Evolutionary conservation across 2,113 vertebrate genomes (phyloP), one percentile per base, ranked within the genome.

Genomic region (Ammodytes marinus): DNA sequence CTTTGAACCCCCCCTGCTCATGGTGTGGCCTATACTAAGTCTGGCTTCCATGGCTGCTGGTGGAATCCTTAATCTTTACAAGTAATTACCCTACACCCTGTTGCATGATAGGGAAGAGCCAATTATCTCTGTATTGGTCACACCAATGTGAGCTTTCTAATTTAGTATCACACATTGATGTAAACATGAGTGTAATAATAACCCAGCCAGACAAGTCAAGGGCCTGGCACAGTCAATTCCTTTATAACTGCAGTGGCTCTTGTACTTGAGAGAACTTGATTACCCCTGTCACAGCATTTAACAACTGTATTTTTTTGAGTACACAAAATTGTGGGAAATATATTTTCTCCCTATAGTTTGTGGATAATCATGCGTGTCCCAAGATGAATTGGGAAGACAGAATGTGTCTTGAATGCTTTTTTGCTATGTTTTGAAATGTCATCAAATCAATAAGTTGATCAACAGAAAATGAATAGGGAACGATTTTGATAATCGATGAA

Each of bases 1-100:
- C 74, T 87, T 87, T 86, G 70, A 78, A 64, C 79, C 3, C 61
- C 3, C 8, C 40, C 45, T 10, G 15, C 53, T 71, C 55, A 67
- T 55, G 75, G 82, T 70, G 81, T 73, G 74, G 64, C 53, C 71
- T 39, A 17, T 27, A 2, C 79, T 69, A 67, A 54, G 66, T 69
- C 71, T 15, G n/a, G 72, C 46, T 69, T 79, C 52, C 43, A 45
- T 15, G 50, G 80, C 49, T 79, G 55, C 68, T 58, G 74, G 49
- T 74, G 74, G 84, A 75, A 67, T 88, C 86, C 74, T 77, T 86
- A 83, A 85, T 85, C 82, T 87, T 83, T 61, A 86, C 60, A 82
- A 55, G 71, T 79, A 84, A 76, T 53, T 74, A 52, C 54, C 61
- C 60, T 58, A 15, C 17, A 27, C 27, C 27, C 27, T 27, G 47